A percentile compares a stretch with the other conserved stretches of the same genome.
These are phyloP conservation scores for Pomatorhinus ruficollis DNA, from an alignment of 2,113 vertebrate genomes.

Conservation along the genomic window DNA sequence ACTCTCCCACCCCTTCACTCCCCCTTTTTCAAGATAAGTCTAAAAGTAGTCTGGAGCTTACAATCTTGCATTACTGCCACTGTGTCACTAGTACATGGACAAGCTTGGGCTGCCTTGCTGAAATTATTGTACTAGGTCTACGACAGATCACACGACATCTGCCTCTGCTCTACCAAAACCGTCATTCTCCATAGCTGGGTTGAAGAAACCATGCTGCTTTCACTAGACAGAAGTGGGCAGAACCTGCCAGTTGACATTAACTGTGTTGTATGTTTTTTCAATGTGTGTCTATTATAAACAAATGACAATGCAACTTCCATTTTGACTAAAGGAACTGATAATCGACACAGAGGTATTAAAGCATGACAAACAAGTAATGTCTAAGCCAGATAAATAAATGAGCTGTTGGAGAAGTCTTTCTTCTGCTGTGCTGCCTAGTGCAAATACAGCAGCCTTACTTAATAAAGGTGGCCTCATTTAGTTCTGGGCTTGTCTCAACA, in stretches of 20 bases:
- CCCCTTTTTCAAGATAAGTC: not conserved
- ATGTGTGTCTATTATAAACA: constrained; percentile 22
- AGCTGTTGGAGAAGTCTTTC: not conserved
- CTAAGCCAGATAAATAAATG: not conserved
- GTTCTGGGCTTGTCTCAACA: constrained; percentile 26
- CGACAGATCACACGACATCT: not conserved
- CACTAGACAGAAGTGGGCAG: not conserved
- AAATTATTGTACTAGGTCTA: not conserved
- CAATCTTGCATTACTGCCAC: not conserved
- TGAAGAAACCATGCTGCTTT: not conserved
- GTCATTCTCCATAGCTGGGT: not conserved
- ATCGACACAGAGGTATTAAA: not conserved
- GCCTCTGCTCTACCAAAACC: not conserved
- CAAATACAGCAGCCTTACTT: constrained; percentile 3
- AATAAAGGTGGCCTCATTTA: constrained; percentile 8
- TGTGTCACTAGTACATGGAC: not conserved
- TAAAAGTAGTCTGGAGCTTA: not conserved
- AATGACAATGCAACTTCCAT: constrained; percentile 5
- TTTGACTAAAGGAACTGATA: constrained; percentile 23
- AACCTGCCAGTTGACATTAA: not conserved
- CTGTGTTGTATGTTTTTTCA: constrained; percentile 18
- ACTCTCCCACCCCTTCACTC: not conserved
- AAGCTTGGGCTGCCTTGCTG: not conserved
- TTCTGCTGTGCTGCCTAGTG: not conserved
- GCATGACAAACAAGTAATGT: not conserved